Conservation (phyloP, 2,797 vertebrate species). For the Peromyscus aztecus region DNA sequence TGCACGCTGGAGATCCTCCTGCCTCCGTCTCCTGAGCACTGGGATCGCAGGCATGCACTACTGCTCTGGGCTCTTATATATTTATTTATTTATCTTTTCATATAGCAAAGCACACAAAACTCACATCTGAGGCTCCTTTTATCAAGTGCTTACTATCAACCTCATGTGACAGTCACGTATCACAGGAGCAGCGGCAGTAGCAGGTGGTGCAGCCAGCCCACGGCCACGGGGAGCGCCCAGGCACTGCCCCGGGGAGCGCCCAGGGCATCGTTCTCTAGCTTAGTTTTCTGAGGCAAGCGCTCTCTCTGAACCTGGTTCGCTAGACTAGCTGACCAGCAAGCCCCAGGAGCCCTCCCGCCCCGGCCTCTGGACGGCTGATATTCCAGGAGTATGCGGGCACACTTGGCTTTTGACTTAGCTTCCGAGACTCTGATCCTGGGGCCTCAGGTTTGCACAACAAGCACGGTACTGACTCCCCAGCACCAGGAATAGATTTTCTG, state of each 20-base stretch:
- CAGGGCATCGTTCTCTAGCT: neutral
- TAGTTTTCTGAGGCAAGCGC: neutral
- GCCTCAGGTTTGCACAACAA: neutral
- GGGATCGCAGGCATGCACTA: neutral
- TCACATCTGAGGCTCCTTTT: neutral
- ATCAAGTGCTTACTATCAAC: neutral
- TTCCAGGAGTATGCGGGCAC: no score
- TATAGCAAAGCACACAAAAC: conserved; percentile 11
- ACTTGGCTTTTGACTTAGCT: neutral
- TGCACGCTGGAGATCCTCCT: neutral
- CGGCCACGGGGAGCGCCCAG: neutral
- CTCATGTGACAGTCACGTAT: neutral
- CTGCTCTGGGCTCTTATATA: neutral
- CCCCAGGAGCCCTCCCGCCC: neutral
- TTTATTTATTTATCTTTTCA: neutral
- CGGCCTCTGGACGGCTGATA: neutral
- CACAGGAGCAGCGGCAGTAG: neutral
- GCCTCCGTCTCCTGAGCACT: neutral
- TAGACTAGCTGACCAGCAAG: neutral
- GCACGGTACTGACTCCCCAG: neutral
- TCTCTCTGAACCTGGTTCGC: neutral
- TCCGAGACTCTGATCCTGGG: neutral
- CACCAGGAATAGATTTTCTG: neutral
- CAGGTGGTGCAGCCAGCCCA: neutral
- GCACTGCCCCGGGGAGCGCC: neutral